Base-by-base conservation (phyloP, 2,113 vertebrate genomes). In the Emydura subglobosa region DNA sequence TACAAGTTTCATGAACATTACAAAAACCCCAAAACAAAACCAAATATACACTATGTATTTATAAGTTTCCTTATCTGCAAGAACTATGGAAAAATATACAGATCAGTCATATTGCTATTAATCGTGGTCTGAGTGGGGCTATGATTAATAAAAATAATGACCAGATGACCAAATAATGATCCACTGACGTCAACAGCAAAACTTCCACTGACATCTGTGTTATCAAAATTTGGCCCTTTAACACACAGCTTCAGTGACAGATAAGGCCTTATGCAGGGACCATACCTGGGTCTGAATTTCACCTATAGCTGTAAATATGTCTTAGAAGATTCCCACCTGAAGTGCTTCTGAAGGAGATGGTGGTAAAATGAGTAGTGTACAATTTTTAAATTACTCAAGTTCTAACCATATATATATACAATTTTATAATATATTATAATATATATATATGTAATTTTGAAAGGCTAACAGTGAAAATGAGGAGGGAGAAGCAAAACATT, bases 401-500 rank as follows among this genome's bases (percentile, higher is more conserved):
- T 93, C 89, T 49, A 44, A 24, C 54, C 10, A 44, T 59, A 34
- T 25, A 82, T 80, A 7, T 51, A 11, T 44, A 11, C 13, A 53
- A 53, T 53, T 53, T 53, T 53, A 53, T 53, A 53, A 57, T 29
- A 24, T 59, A n/a, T 27, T 54, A 94, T 94, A 96, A 95, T 29
- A 22, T 59, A 34, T 25, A 82, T 80, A 7, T 83, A 96, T 94
- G 96, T 90, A 96, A 92, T 95, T 96, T 93, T 92, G 90, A 96
- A 96, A 96, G 85, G 92, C 95, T 96, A 97, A 79, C 90, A 91
- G 85, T 94, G 92, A 93, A 96, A 96, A 95, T 96, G 96, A 95
- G 92, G 96, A 96, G 42, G 95, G 96, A 97, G 96, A 96, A 95
- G 96, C 95, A 97, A 97, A 97, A 96, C 93, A 95, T 95, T 94